Base-by-base conservation (phyloP, 1,140 invertebrate genomes). In the Saccostrea cuccullata region DNA sequence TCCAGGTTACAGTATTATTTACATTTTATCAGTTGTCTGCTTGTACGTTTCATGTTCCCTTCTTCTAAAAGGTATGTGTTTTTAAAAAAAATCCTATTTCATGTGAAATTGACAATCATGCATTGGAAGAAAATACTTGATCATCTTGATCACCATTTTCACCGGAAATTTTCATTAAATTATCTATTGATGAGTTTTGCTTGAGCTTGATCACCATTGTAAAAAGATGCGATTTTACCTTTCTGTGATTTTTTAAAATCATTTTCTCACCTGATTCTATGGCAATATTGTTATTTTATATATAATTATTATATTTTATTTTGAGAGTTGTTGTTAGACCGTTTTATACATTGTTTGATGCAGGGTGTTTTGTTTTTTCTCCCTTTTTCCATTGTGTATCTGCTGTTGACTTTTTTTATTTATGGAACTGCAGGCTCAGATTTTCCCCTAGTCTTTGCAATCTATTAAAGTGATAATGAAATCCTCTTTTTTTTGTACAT, bases 271-370 rank as follows among this genome's bases (percentile, higher is more conserved):
- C 9, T 26, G 70, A 77, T 77, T 26, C 30, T 26, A 77, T 77
- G 70, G 70, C 70, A 77, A 77, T 77, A 77, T 77, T 77, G 70
- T 77, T 77, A 77, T 77, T 77, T 77, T 77, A 77, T 77, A 73
- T 73, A 73, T 73, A 23, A 73, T 73, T 73, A 77, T 77, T 77
- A 77, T 77, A 30, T 77, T 77, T 77, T 64, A 64, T 64, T 64
- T 77, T 77, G 70, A 77, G 70, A 77, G 70, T 77, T 77, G 30
- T 77, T 77, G 70, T 77, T 77, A 36, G 70, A 77, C 70, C 26
- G 26, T 77, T 77, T 70, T 77, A 77, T 77, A 77, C 30, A 36
- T 77, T 77, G 70, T 77, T 77, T 30, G 70, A 77, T 77, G 70
- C 70, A 77, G 70, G 70, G 70, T 77, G 23, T 77, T 77, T 77